Evolutionary conservation across 2,888 invertebrate species (phyloP).

Genomic region (Xanthorhoe designata): DNA sequence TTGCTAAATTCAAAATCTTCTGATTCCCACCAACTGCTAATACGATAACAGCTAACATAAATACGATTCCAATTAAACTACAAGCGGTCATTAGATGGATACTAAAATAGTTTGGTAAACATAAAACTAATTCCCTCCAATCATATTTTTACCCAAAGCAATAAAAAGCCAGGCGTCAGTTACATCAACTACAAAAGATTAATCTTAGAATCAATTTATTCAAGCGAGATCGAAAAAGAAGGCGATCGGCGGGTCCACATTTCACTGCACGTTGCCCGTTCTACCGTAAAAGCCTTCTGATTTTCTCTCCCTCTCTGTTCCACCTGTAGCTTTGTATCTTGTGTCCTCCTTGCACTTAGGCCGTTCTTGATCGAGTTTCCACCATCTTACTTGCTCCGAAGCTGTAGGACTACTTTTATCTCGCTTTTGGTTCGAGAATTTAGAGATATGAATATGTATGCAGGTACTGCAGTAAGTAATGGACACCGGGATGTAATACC

Average conservation of each 20-base stretch:
- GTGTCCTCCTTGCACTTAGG: conserved; percentile 64
- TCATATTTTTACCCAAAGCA: conserved; percentile 52
- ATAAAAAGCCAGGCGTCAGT: conserved; percentile 65
- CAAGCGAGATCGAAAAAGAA: conserved; percentile 81
- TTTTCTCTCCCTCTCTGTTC: conserved; percentile 67
- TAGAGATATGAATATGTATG: conserved; percentile 82
- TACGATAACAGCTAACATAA: conserved; percentile 6
- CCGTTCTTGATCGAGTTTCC: conserved; percentile 81
- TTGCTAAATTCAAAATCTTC: neutral
- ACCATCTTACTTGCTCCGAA: conserved; percentile 82
- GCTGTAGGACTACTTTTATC: conserved; percentile 83
- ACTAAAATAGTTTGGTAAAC: conserved; percentile 36
- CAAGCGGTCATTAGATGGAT: conserved; percentile 32
- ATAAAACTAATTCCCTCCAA: conserved; percentile 50
- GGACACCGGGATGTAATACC: conserved; percentile 68
- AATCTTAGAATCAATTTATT: conserved; percentile 84
- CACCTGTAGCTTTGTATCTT: conserved; percentile 46
- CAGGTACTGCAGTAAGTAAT: conserved; percentile 76
- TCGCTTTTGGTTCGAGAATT: conserved; percentile 76
- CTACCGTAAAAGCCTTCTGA: conserved; percentile 85
- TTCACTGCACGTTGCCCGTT: conserved; percentile 81
- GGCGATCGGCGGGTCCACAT: conserved; percentile 76
- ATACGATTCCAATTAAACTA: conserved; percentile 30
- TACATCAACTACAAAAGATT: conserved; percentile 75
- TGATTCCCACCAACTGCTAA: neutral